A percentile compares a stretch with the other conserved stretches of the same genome.
phyloP scores from a whole-genome alignment of 2,113 vertebrate species.

The Scopus umbretta region DNA sequence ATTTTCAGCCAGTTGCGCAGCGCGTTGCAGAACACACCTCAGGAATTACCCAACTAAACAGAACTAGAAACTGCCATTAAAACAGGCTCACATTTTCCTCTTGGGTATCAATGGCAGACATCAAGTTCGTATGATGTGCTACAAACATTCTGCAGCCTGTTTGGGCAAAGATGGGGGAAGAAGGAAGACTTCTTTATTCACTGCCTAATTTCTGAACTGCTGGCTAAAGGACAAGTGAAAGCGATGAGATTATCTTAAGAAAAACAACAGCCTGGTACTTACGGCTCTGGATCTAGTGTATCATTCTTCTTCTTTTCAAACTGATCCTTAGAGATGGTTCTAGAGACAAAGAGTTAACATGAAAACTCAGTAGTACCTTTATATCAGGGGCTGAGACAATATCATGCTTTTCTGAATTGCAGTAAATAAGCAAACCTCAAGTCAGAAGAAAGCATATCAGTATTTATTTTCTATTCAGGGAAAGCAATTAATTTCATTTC shows the following conservation, averaged over 20 bases:
- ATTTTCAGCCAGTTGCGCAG: neutral
- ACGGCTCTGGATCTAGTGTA: slow-evolving; percentile 96
- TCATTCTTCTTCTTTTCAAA: slow-evolving; percentile 99
- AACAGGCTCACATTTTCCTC: neutral
- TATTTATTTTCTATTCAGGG: neutral
- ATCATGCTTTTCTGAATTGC: slow-evolving; percentile 9
- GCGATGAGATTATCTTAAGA: neutral
- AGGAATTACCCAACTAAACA: neutral
- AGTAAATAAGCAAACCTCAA: neutral
- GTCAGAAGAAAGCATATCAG: neutral
- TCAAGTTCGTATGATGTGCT: neutral
- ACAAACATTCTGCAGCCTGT: neutral
- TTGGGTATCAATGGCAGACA: neutral
- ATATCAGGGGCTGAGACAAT: neutral
- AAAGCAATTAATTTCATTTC: neutral
- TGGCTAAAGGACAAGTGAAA: neutral
- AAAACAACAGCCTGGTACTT: slow-evolving; percentile 68
- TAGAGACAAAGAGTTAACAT: slow-evolving; percentile 62
- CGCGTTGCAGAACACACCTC: neutral
- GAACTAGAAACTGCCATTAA: neutral
- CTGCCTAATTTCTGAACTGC: neutral
- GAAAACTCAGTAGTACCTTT: slow-evolving; percentile 26
- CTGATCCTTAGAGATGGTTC: slow-evolving; percentile 98
- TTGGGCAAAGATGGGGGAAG: neutral
- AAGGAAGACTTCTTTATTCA: neutral